phyloP scores from a whole-genome alignment of 1,140 invertebrate species.

The Berghia stephanieae region DNA sequence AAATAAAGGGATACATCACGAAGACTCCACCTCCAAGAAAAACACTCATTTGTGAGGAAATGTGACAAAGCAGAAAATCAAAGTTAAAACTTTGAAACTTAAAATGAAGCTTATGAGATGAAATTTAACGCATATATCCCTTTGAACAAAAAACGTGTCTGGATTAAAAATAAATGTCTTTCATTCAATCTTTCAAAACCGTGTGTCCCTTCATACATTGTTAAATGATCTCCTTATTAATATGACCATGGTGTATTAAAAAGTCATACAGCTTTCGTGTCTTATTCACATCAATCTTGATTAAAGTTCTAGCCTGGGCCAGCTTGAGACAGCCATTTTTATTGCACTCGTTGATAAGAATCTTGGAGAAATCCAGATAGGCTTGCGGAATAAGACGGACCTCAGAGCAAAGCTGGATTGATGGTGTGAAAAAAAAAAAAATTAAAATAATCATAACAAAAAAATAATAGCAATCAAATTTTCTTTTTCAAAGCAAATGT shows the following conservation, averaged over 20 bases:
- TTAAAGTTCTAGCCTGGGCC: conserved; percentile 80
- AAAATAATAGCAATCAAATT: background rate
- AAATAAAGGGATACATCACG: too few species aligned
- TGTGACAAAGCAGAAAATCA: too few species aligned
- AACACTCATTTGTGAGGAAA: too few species aligned
- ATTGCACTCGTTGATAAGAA: conserved; percentile 79
- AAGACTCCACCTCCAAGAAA: too few species aligned
- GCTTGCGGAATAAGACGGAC: conserved; percentile 79
- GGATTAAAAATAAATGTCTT: too few species aligned
- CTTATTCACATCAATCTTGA: conserved; percentile 95
- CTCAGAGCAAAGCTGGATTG: conserved; percentile 74
- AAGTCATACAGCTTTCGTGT: conserved; percentile 90
- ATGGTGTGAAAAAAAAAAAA: conserved; percentile 13
- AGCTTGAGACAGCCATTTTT: conserved; percentile 74
- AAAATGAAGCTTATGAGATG: too few species aligned
- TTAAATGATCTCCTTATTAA: conserved; percentile 69
- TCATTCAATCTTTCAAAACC: too few species aligned
- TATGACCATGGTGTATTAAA: conserved; percentile 77
- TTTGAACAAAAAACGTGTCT: too few species aligned
- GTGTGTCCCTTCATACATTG: too few species aligned
- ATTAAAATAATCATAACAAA: background rate
- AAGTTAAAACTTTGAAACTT: too few species aligned
- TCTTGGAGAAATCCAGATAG: conserved; percentile 80
- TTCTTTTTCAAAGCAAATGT: too few species aligned
- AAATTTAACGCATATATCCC: too few species aligned